phyloP scores from a whole-genome alignment of 1,140 invertebrate genomes.

The Odontomachus brunneus region DNA sequence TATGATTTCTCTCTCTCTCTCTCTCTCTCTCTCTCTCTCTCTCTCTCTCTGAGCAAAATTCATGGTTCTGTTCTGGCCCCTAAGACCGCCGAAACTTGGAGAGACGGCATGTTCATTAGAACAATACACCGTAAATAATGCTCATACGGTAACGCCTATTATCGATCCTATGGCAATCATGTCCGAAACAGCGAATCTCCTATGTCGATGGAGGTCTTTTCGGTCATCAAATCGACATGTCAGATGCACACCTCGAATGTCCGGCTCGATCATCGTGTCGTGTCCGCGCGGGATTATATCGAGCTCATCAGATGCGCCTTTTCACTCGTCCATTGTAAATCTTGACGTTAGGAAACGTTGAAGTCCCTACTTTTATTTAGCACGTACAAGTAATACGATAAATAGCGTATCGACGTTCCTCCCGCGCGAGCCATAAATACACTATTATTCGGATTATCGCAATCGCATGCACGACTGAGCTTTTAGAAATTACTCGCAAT shows the following conservation, averaged over 20 bases:
- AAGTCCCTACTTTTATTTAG: too few species aligned
- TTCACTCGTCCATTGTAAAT: too few species aligned
- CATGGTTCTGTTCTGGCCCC: background rate
- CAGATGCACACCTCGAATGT: background rate
- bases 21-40: too few species aligned
- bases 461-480: constrained; percentile 2
- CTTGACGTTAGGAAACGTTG: too few species aligned
- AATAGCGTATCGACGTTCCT: too few species aligned
- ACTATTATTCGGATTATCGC: constrained; percentile 2
- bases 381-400: too few species aligned
- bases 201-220: constrained; percentile 9
- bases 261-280: too few species aligned
- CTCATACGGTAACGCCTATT: constrained; percentile 15
- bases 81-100: constrained; percentile 13
- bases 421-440: too few species aligned
- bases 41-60: too few species aligned
- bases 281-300: too few species aligned
- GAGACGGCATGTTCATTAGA: background rate
- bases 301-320: too few species aligned
- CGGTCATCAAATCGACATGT: background rate
- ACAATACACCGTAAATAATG: constrained; percentile 34
- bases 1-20: background rate
- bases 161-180: background rate
- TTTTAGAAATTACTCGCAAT: constrained; percentile 11
- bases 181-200: background rate